Evolutionary conservation across 2,113 vertebrate species (phyloP), one percentile per base, ranked within the genome.

Genomic region (Reinhardtius hippoglossoides): DNA sequence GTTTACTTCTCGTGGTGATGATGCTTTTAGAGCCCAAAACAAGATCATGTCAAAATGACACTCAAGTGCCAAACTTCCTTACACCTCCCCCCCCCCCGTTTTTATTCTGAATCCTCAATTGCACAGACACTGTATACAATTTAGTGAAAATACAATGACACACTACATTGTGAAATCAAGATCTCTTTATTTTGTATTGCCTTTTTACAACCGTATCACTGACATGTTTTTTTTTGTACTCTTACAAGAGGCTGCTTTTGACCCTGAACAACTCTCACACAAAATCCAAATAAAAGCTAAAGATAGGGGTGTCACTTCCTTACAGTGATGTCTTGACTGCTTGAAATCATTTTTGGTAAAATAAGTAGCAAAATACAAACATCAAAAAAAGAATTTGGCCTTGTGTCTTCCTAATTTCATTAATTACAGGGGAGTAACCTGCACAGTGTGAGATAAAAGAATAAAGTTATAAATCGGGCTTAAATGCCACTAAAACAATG

Each of bases 151-250:
- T 10, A 42, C 12, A 13, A 50, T 50, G 5, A 50, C 4, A 46
- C 44, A 50, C 46, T 6, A 16, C 76, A 70, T 79, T 21, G 81
- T 87, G 75, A 92, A 90, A 89, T 82, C 83, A 86, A 80, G 68
- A 70, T 55, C 37, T 77, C 84, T 50, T 90, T 88, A 87, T 92
- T 92, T 85, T 67, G 71, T 63, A 76, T 86, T 89, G 84, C 78
- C 62, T 91, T 92, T 90, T 82, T 91, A 93, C 89, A 93, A 91
- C 87, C 67, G 23, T 63, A 48, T 83, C 63, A 81, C 56, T 81
- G 75, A 86, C 48, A 80, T 75, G 70, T 40, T 61, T 76, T 59
- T 76, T 59, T 70, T 69, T 52, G 13, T 71, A 31, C 76, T 87
- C 60, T 84, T 80, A 80, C 70, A 88, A 81, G 75, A 76, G 82